Evolutionary conservation across 1,140 invertebrate species (phyloP).

Genomic region (Venturia canescens): DNA sequence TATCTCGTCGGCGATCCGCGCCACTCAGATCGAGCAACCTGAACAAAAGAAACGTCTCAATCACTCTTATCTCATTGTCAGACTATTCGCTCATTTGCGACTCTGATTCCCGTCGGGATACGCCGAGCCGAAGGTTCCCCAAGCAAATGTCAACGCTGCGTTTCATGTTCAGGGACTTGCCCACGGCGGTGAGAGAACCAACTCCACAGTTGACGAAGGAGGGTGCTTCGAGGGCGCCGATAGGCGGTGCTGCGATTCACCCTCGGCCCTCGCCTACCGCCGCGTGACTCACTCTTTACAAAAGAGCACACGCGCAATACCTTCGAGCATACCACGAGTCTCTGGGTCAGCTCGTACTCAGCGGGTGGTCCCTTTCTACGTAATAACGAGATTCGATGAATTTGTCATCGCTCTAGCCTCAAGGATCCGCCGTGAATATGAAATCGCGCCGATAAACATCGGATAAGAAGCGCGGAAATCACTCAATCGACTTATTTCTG

Average conservation of each 20-base stretch:
- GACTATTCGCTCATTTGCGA: background rate
- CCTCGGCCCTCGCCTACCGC: background rate
- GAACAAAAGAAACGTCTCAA: background rate
- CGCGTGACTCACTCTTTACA: constrained; percentile 59
- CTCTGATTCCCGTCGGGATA: background rate
- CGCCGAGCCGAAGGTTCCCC: background rate
- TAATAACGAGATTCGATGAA: constrained; percentile 31
- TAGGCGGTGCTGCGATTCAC: constrained; percentile 54
- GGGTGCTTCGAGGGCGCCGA: constrained; percentile 12
- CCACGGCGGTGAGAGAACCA: background rate
- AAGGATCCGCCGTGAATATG: no score
- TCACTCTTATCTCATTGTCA: background rate
- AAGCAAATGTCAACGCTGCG: constrained; percentile 24
- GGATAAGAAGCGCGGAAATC: background rate
- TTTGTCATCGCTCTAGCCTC: constrained; percentile 18
- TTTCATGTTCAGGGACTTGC: constrained; percentile 5
- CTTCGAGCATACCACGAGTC: constrained; percentile 18
- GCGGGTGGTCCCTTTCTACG: constrained; percentile 17
- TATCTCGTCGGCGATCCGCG: background rate
- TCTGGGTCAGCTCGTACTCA: constrained; percentile 49
- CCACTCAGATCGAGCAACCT: background rate
- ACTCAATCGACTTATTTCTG: background rate
- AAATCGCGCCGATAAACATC: background rate
- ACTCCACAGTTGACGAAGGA: background rate
- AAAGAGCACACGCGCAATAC: constrained; percentile 41